Conservation (phyloP, 2,113 vertebrate species). For the Tursiops truncatus region DNA sequence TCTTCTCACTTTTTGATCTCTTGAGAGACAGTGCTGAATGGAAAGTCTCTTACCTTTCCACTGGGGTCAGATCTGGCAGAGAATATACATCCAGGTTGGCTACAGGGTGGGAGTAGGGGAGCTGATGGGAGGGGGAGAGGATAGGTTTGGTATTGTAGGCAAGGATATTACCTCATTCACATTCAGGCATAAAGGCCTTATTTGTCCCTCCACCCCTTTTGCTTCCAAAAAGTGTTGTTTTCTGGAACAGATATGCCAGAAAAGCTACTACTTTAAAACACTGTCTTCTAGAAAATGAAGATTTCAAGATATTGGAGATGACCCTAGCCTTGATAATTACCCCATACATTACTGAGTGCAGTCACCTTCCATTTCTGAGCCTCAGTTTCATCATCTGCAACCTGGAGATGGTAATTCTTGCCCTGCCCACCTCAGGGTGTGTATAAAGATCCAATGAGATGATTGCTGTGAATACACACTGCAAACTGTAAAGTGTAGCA, state of each 20-base stretch:
- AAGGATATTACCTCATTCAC: neutral
- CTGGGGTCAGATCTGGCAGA: neutral
- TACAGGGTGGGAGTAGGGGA: neutral
- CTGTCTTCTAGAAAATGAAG: slow-evolving; percentile 25
- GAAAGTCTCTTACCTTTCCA: neutral
- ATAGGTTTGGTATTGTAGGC: neutral
- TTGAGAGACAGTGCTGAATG: neutral
- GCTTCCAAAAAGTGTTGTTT: neutral
- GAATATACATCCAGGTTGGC: neutral
- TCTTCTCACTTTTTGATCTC: neutral
- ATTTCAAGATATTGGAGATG: neutral
- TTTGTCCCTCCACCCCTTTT: neutral
- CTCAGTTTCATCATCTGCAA: neutral
- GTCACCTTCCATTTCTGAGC: neutral
- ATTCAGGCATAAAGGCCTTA: neutral
- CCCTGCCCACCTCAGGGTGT: neutral
- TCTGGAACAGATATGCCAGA: neutral
- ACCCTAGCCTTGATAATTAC: neutral
- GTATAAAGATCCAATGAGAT: neutral
- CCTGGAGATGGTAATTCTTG: neutral
- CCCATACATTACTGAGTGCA: neutral
- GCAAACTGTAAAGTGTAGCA: neutral
- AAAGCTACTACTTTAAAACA: neutral
- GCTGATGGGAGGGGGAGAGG: neutral
- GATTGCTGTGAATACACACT: neutral